These are phyloP conservation scores for Oligia fasciuncula DNA, from an alignment of 2,888 invertebrate genomes.

Conservation along the genomic window DNA sequence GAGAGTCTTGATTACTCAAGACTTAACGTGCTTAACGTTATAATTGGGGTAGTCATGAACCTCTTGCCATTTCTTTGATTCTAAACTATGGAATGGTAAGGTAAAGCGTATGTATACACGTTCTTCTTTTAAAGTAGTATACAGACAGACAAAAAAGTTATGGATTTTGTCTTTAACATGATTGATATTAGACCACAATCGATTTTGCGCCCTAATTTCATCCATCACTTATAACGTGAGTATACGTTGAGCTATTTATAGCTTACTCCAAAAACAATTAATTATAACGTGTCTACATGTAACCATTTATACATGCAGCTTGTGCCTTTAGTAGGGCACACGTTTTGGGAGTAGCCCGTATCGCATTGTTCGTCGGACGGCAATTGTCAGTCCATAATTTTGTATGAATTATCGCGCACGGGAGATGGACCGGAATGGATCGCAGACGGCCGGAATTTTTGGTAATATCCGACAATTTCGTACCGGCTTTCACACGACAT, in stretches of 20 bases:
- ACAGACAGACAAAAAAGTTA: not conserved
- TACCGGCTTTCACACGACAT: conserved; percentile 13
- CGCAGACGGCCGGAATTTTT: conserved; percentile 41
- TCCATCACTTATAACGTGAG: not conserved
- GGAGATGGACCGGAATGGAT: conserved; percentile 52
- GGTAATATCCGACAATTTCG: conserved; percentile 29
- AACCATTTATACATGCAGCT: conserved; percentile 18
- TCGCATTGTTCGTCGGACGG: conserved; percentile 55
- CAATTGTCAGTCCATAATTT: conserved; percentile 65
- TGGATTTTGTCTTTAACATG: not conserved
- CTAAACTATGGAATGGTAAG: not conserved
- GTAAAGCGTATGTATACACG: not conserved
- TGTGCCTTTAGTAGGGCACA: conserved; percentile 47
- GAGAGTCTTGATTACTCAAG: not conserved
- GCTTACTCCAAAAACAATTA: conserved; percentile 32
- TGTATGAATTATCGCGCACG: conserved; percentile 61
- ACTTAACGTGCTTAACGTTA: not conserved
- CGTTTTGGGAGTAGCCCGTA: conserved; percentile 59
- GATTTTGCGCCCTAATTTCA: not conserved
- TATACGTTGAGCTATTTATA: conserved; percentile 20
- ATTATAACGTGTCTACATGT: conserved; percentile 38
- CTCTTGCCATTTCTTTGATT: not conserved
- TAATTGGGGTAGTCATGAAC: not conserved
- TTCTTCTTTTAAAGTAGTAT: not conserved
- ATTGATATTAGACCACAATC: not conserved